phyloP scores from a whole-genome alignment of 2,797 vertebrate genomes.

The Brachyalestes nurse region DNA sequence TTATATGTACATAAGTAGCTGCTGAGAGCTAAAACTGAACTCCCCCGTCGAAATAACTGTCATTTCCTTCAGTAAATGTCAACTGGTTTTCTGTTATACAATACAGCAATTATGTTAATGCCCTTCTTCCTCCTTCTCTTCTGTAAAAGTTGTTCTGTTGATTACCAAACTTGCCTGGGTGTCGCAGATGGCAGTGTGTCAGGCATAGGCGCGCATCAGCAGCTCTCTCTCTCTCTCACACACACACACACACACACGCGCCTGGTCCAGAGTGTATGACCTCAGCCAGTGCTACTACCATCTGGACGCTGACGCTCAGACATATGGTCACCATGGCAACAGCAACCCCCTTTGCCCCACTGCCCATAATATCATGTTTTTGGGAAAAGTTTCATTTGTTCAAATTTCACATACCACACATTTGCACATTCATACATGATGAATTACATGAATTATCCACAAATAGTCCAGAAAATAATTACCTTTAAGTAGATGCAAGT shows the following conservation, averaged over 20 bases:
- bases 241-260: neutral
- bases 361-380: neutral
- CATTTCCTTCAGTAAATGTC: constrained; percentile 7
- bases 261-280: constrained; percentile 49
- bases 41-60: neutral
- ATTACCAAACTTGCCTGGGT: constrained; percentile 18
- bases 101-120: neutral
- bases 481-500: neutral
- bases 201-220: neutral
- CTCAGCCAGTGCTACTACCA: constrained; percentile 54
- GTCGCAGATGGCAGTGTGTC: constrained; percentile 21
- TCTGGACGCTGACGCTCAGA: constrained; percentile 56
- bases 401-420: neutral
- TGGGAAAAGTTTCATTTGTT: constrained; percentile 11
- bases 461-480: neutral
- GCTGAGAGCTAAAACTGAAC: neutral
- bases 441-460: neutral
- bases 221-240: neutral
- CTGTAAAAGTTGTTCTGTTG: neutral
- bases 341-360: neutral
- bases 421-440: neutral
- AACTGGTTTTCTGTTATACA: neutral
- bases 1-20: neutral
- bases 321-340: constrained; percentile 57
- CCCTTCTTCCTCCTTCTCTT: neutral